phyloP scores from a whole-genome alignment of 2,113 vertebrate genomes.

The Pionites leucogaster region DNA sequence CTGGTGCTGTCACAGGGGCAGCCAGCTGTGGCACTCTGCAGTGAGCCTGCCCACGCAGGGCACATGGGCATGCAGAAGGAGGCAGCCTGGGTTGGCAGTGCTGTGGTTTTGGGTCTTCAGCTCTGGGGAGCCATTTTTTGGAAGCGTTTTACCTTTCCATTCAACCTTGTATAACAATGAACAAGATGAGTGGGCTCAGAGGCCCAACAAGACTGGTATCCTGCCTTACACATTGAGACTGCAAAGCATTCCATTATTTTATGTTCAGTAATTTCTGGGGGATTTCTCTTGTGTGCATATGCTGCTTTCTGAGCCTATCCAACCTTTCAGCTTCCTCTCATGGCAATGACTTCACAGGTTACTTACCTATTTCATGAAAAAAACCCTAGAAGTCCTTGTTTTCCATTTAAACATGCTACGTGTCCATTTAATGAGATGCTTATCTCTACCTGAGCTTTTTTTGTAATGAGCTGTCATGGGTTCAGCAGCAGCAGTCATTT shows the following conservation, averaged over 20 bases:
- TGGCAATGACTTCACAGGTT: neutral
- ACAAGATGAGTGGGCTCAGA: neutral
- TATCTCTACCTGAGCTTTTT: neutral
- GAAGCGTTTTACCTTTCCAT: neutral
- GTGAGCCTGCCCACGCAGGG: accelerated
- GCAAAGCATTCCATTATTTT: neutral
- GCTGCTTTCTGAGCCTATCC: neutral
- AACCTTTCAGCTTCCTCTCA: neutral
- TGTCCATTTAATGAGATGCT: neutral
- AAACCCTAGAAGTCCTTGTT: neutral
- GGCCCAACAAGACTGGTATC: neutral
- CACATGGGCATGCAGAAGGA: too few species aligned
- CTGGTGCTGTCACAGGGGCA: accelerated
- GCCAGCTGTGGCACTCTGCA: neutral
- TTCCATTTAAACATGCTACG: neutral
- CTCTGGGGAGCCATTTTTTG: neutral
- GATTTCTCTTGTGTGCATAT: neutral
- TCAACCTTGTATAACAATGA: neutral
- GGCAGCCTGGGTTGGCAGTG: neutral
- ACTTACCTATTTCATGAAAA: neutral
- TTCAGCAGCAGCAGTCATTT: too few species aligned
- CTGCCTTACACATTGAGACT: accelerated
- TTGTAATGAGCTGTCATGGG: neutral
- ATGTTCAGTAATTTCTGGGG: neutral
- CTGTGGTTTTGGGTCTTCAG: neutral